Base-by-base conservation (phyloP, 2,888 invertebrate genomes). In the Corythucha ciliata region DNA sequence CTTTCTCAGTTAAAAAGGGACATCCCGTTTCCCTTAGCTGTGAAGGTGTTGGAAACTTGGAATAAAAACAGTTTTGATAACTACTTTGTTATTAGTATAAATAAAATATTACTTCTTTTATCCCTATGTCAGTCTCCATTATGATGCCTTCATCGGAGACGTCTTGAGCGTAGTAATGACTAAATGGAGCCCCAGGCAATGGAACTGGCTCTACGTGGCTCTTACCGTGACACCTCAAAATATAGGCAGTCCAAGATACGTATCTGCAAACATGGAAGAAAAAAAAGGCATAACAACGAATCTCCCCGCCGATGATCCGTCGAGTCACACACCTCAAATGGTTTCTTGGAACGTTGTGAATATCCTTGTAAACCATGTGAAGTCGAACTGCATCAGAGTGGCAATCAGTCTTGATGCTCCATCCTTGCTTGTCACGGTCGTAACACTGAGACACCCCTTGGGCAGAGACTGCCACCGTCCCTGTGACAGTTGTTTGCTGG, bases 91-190 rank as follows among this genome's bases (percentile, higher is more conserved):
- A n/a, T n/a, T 14, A 37, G 16, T 10, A 41, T 21, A 20, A 41
- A 21, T 10, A 33, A 2, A 7, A n/a, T 10, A 37, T 69, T 60
- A 80, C 79, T 69, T 84, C 82, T 64, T 80, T 80, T 21, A 84
- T 80, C 12, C 79, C 76, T 36, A 87, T 72, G 59, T 80, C 78
- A 4, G 86, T 85, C 66, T 82, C 82, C 79, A 87, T 83, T 67
- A 83, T 81, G 57, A 83, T 80, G 5, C 86, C 86, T 63, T 85
- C 84, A 65, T 86, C 85, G 1, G 76, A 75, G 50, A 76, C 80
- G 56, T 84, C 84, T 66, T 86, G 85, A 14, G 83, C 80, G 66
- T 85, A 87, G 67, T 86, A 87, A 62, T 82, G 80, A 61, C 80
- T 79, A 67, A 81, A 84, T 3, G 85, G 84, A 1, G 80, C 79